phyloP scores from a whole-genome alignment of 2,888 invertebrate genomes.

The Atrina japonica region DNA sequence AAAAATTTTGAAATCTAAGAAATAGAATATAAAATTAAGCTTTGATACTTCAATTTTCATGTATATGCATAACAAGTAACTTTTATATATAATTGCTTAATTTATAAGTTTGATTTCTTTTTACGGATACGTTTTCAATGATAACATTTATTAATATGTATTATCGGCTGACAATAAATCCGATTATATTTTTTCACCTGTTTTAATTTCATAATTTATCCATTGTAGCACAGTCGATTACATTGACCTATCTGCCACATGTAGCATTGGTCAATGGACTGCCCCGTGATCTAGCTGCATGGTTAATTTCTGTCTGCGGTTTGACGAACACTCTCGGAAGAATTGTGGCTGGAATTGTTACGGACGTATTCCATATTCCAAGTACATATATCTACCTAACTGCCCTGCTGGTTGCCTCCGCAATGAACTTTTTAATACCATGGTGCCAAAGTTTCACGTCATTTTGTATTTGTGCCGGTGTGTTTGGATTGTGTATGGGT shows the following conservation, averaged over 20 bases:
- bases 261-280: conserved; percentile 68
- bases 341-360: conserved; percentile 66
- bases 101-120: too few species aligned
- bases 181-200: neutral
- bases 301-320: conserved; percentile 75
- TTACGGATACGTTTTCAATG: too few species aligned
- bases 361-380: conserved; percentile 63
- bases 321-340: conserved; percentile 72
- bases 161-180: neutral
- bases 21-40: too few species aligned
- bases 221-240: conserved; percentile 68
- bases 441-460: conserved; percentile 63
- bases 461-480: conserved; percentile 59
- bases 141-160: too few species aligned
- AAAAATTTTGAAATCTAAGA: too few species aligned
- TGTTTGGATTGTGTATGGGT: conserved; percentile 78
- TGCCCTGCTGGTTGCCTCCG: conserved; percentile 65
- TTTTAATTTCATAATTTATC: conserved; percentile 19
- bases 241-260: conserved; percentile 73
- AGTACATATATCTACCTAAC: conserved; percentile 67
- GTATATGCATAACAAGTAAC: too few species aligned
- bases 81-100: too few species aligned
- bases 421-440: conserved; percentile 64
- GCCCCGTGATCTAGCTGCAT: conserved; percentile 62
- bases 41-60: too few species aligned